Evolutionary conservation across 1,140 invertebrate genomes (phyloP).

Genomic region (Ectropis grisescens): DNA sequence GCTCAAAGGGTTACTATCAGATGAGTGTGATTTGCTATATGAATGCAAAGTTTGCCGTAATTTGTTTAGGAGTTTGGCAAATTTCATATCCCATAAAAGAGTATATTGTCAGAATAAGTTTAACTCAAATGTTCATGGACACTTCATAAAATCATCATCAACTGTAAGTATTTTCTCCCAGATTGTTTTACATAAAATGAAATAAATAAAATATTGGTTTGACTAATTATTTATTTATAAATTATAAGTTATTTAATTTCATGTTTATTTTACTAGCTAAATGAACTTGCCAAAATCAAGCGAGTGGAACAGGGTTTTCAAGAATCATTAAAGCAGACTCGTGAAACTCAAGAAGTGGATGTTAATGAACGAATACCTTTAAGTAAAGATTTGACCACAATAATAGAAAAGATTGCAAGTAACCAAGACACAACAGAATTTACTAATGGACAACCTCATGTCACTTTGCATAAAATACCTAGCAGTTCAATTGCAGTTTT

Average conservation of each 20-base stretch:
- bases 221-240: background rate
- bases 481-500: slow-evolving; percentile 65
- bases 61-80: slow-evolving; percentile 85
- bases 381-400: slow-evolving; percentile 72
- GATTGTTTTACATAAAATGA: no score
- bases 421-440: slow-evolving; percentile 50
- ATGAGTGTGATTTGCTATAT: slow-evolving; percentile 87
- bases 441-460: slow-evolving; percentile 18
- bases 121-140: slow-evolving; percentile 50
- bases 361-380: slow-evolving; percentile 58
- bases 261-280: slow-evolving; percentile 40
- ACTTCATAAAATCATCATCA: slow-evolving; percentile 56
- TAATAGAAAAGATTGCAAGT: slow-evolving; percentile 65
- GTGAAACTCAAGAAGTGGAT: slow-evolving; percentile 18
- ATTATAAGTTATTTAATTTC: background rate
- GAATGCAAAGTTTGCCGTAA: slow-evolving; percentile 89
- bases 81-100: slow-evolving; percentile 88
- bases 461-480: slow-evolving; percentile 65
- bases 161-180: slow-evolving; percentile 64
- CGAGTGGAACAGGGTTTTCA: slow-evolving; percentile 51
- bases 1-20: slow-evolving; percentile 77
- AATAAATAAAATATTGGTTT: background rate
- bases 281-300: slow-evolving; percentile 54
- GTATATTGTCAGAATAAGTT: slow-evolving; percentile 78
- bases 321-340: slow-evolving; percentile 36